Base-by-base conservation (phyloP, 2,113 vertebrate species). In the Lepisosteus oculatus region DNA sequence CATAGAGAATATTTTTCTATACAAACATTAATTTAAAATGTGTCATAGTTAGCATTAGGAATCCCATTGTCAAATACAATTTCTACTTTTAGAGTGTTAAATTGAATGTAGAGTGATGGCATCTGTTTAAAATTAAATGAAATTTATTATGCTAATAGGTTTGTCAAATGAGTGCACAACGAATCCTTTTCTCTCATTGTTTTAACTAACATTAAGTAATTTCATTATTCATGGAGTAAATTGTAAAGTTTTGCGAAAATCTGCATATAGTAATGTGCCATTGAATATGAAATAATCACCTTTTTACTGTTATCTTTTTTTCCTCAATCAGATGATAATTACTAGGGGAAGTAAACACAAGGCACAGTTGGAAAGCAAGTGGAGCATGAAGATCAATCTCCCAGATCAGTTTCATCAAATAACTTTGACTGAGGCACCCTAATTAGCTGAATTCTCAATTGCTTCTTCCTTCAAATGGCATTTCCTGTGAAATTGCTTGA, bases 351-450 rank as follows among this genome's bases (percentile, higher is more conserved):
- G 81, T 89, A 87, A 87, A 85, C 87, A 85, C 72, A 44, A 85
- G 82, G 87, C 88, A 86, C 76, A 63, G 68, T 76, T 85, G 85
- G 85, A 83, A 84, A 87, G 85, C 80, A 80, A 88, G 84, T 92
- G 86, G 85, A 89, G 82, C 86, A 85, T 89, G 85, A 91, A 91
- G 84, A 90, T 91, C 84, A 89, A 85, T 90, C 90, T 90, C 79
- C 75, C 83, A 79, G 86, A 88, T 90, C 84, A 89, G 83, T 84
- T 84, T 90, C 85, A 85, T 88, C 84, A 85, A 82, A 88, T 89
- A 80, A 87, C 89, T 88, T 89, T 88, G 87, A 87, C 81, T 70
- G 82, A 84, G 75, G 79, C 72, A 76, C 77, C 80, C 81, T 89
- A 86, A 90, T 92, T 89, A 87, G 79, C 72, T 68, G 69, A 69